These are phyloP conservation scores for Gonatopus flavifemur DNA, from an alignment of 1,140 invertebrate genomes.

Conservation along the genomic window DNA sequence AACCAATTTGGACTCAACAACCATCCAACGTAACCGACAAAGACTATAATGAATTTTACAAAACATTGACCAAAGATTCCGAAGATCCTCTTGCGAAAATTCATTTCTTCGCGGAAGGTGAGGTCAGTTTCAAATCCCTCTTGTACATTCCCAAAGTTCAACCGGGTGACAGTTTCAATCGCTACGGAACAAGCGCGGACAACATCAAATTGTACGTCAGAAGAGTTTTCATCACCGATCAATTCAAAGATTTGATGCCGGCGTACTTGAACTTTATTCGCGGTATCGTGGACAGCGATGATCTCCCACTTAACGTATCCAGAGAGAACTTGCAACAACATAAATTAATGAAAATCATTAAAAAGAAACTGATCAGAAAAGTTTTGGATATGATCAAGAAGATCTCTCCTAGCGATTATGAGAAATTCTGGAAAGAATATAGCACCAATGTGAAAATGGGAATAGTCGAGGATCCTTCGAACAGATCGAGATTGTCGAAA, in stretches of 20 bases:
- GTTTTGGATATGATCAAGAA: conserved; percentile 99
- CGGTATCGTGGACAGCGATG: conserved; percentile 99
- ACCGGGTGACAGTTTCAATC: conserved; percentile 91
- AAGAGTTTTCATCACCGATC: conserved; percentile 98
- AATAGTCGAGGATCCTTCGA: conserved; percentile 96
- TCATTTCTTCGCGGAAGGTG: conserved; percentile 98
- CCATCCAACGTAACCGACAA: conserved; percentile 81
- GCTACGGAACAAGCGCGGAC: conserved; percentile 91
- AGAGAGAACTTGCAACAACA: conserved; percentile 98
- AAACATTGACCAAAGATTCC: conserved; percentile 89
- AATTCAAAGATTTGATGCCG: conserved; percentile 99
- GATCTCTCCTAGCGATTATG: conserved; percentile 86
- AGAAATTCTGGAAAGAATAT: conserved; percentile 98
- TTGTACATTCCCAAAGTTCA: conserved; percentile 89
- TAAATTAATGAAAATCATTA: conserved; percentile 98
- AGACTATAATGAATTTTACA: conserved; percentile 95
- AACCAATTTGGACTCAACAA: conserved; percentile 97
- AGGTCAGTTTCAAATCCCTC: conserved; percentile 97
- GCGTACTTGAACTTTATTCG: conserved; percentile 94
- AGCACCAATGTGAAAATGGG: conserved; percentile 98
- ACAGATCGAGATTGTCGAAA: conserved; percentile 93
- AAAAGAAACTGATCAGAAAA: conserved; percentile 98
- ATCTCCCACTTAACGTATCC: conserved; percentile 97
- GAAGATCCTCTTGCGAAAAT: conserved; percentile 83
- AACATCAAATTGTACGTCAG: conserved; percentile 97